Evolutionary conservation across 2,888 invertebrate species (phyloP).

Genomic region (Petrolisthes manimaculis): DNA sequence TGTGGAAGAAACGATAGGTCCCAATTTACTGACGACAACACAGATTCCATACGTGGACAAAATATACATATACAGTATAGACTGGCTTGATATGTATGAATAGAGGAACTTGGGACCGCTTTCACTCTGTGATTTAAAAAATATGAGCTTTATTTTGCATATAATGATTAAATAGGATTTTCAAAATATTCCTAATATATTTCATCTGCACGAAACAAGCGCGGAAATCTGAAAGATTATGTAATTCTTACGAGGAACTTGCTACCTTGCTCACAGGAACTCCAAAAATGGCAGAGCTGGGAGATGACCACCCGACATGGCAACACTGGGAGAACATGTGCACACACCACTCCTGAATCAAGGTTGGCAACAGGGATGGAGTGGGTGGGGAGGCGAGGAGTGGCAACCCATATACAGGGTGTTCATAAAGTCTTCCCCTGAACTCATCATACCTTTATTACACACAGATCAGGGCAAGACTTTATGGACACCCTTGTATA

Average conservation of each 20-base stretch:
- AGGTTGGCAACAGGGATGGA: too few species aligned
- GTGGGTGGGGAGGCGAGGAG: too few species aligned
- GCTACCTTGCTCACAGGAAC: slow-evolving; percentile 60
- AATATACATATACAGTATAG: slow-evolving; percentile 34
- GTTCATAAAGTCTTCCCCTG: too few species aligned
- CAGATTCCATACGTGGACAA: too few species aligned
- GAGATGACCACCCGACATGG: slow-evolving; percentile 53
- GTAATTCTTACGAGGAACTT: slow-evolving; percentile 51
- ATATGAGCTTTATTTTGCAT: slow-evolving; percentile 44
- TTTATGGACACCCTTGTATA: too few species aligned
- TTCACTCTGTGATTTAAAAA: slow-evolving; percentile 25
- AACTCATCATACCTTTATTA: too few species aligned
- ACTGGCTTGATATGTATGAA: slow-evolving; percentile 49
- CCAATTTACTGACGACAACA: too few species aligned
- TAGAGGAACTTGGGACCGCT: slow-evolving; percentile 54
- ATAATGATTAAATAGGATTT: not conserved
- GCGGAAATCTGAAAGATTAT: slow-evolving; percentile 43
- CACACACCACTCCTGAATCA: too few species aligned
- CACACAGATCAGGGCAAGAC: too few species aligned
- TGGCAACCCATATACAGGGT: too few species aligned
- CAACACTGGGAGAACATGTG: slow-evolving; percentile 33
- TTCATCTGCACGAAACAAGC: not conserved
- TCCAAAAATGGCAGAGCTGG: slow-evolving; percentile 43
- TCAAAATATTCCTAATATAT: not conserved
- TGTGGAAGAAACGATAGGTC: too few species aligned